These are phyloP conservation scores for Danio aesculapii DNA, from an alignment of 2,797 vertebrate genomes.

Conservation along the genomic window DNA sequence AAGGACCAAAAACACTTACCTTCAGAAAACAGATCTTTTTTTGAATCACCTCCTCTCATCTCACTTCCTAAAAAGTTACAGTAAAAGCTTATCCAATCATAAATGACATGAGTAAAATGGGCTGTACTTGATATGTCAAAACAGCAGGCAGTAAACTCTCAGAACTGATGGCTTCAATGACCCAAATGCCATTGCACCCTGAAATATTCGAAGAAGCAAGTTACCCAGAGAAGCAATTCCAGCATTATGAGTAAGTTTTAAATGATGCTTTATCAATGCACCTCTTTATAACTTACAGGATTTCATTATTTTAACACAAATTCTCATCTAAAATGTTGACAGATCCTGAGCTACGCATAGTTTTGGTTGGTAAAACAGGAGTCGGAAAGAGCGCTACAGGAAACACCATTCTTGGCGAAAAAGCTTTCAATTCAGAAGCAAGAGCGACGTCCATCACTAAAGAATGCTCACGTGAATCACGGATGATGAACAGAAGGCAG, in stretches of 20 bases:
- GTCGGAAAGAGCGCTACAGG: slow-evolving; percentile 50
- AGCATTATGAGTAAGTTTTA: background rate
- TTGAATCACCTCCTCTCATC: background rate
- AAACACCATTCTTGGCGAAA: slow-evolving; percentile 43
- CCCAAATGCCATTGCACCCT: background rate
- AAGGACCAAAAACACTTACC: background rate
- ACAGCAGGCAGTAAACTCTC: background rate
- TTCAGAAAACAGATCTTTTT: background rate
- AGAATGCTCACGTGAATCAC: background rate
- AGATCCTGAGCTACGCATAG: background rate
- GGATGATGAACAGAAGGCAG: background rate
- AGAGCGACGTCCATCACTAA: slow-evolving; percentile 34
- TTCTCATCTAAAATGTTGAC: background rate
- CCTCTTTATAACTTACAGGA: too few species aligned
- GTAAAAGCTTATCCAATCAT: background rate
- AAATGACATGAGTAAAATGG: background rate
- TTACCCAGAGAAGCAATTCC: background rate
- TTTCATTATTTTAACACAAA: background rate
- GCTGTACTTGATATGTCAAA: background rate
- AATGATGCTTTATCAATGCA: background rate
- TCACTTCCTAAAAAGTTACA: background rate
- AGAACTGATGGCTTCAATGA: background rate
- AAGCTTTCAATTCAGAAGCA: background rate
- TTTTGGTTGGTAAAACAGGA: slow-evolving; percentile 42
- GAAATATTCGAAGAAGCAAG: background rate